Conservation (phyloP, 2,888 invertebrate genomes). For the Norana najaformis region DNA sequence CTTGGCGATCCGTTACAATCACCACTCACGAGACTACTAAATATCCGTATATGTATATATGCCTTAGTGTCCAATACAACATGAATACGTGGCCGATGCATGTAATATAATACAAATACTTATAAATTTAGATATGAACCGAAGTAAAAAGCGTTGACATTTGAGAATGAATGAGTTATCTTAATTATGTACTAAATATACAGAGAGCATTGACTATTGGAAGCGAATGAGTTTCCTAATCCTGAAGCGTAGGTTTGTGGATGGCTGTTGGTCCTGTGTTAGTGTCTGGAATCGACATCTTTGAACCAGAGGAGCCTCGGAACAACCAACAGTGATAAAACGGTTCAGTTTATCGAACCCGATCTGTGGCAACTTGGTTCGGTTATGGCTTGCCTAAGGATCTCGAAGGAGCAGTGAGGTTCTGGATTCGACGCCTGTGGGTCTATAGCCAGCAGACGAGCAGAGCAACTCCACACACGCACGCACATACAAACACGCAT, state of each 20-base stretch:
- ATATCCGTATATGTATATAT: too few relatives aligned
- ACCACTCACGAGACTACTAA: too few relatives aligned
- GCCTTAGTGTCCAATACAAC: too few relatives aligned
- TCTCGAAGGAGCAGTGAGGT: not conserved
- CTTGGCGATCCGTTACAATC: too few relatives aligned
- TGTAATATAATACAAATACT: too few relatives aligned
- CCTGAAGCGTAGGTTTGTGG: too few relatives aligned
- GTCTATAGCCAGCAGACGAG: not conserved
- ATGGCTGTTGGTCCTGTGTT: not conserved
- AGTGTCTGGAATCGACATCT: not conserved
- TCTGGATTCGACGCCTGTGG: not conserved
- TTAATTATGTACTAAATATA: too few relatives aligned
- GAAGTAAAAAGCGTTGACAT: too few relatives aligned
- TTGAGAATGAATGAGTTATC: too few relatives aligned
- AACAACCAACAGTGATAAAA: not conserved
- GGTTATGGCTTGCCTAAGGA: not conserved
- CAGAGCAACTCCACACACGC: not conserved
- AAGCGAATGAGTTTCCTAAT: not conserved
- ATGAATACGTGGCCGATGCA: too few relatives aligned
- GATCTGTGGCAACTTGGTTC: not conserved
- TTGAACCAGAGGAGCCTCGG: not conserved
- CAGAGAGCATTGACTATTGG: not conserved
- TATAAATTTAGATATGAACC: too few relatives aligned
- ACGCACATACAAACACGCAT: too few relatives aligned
- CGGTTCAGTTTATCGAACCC: not conserved